Evolutionary conservation across 2,797 vertebrate genomes (phyloP), one percentile per base, ranked within the genome.

Genomic region (Poeciliopsis gracilis): DNA sequence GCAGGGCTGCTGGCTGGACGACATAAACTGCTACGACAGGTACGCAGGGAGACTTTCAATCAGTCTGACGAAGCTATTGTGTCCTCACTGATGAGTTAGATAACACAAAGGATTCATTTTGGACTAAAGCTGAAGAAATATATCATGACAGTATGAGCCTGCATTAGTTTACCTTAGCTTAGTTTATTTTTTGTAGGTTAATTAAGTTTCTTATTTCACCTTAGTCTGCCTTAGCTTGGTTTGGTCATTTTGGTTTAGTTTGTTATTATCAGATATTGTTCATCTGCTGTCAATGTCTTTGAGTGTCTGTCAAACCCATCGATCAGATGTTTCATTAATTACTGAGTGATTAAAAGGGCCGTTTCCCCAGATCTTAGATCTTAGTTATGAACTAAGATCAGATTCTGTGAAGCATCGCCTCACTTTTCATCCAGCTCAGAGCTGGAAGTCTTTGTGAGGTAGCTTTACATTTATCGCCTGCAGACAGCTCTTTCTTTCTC

Each of bases 21-120:
- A 99, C 79, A 96, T 98, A 94, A 99, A 99, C 94, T 99, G 98
- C 90, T 99, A 99, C 38, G 97, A 99, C 96, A 98, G 97, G 98
- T 98, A 79, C 2, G 61, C 33, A 15, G 11, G 67, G 38, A 49
- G 2, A 4, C 25, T 12, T n/a, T 55, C 53, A n/a, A 10, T 10
- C 10, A 8, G 30, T 63, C 10, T 63, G 30, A 36, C 2, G 0
- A 6, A 63, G 59, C 30, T 10, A 20, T 36, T 23, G 36, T 36
- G 59, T 33, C 59, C 5, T 63, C 7, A 13, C 30, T 63, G 3
- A 63, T 63, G n/a, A 33, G 8, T 61, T 8, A 18, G 6, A 61
- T 18, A 18, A 36, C 2, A 20, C 18, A 38, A 38, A 16, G 18
- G 61, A 38, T 66, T 38, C 1, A 63, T 20, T 18, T 36, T 66